Evolutionary conservation across 2,113 vertebrate species (phyloP).

Genomic region (Chloebia gouldiae): DNA sequence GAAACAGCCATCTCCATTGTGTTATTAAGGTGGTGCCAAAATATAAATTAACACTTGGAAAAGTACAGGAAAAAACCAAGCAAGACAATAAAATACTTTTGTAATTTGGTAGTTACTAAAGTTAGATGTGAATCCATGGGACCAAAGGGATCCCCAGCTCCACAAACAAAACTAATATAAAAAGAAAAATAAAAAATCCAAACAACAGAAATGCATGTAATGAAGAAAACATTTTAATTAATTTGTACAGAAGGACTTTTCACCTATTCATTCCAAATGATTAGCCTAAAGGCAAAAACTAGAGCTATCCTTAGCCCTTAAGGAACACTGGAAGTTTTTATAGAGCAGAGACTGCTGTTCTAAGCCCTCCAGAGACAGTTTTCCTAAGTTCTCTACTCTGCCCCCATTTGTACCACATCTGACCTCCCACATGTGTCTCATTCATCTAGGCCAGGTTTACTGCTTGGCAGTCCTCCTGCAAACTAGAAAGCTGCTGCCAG

Average conservation of each 20-base stretch:
- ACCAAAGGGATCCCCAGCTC: neutral
- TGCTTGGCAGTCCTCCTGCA: neutral
- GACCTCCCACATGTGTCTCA: neutral
- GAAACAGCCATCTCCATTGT: neutral
- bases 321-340: neutral
- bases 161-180: neutral
- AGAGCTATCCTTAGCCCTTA: neutral
- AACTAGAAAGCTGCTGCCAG: neutral
- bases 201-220: neutral
- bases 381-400: neutral
- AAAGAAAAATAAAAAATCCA: no score
- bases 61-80: neutral
- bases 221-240: neutral
- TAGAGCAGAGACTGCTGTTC: neutral
- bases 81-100: neutral
- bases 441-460: neutral
- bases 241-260: neutral
- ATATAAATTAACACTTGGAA: neutral
- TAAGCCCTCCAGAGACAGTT: neutral
- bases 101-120: neutral
- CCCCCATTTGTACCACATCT: accelerated
- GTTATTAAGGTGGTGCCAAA: neutral
- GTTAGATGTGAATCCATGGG: neutral
- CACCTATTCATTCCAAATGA: neutral
- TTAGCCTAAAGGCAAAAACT: neutral